Base-by-base conservation (phyloP, 2,797 vertebrate species). In the Pangasius krempfi region DNA sequence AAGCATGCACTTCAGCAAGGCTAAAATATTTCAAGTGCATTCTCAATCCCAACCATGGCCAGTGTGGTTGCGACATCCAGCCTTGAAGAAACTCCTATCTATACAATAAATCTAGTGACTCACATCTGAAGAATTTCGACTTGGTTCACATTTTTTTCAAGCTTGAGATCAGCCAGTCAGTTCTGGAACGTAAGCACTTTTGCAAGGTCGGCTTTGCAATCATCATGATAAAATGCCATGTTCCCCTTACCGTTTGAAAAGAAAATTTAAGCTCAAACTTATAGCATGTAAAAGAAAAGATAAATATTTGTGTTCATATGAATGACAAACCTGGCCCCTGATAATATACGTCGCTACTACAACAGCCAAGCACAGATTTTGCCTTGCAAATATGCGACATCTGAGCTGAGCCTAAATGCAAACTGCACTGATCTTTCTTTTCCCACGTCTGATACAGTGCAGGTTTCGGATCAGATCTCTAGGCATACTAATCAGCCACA, bases 21-120 rank as follows among this genome's bases (percentile, higher is more conserved):
- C 16, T 9, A 50, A 62, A 88, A 50, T 56, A 54, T 85, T 90
- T 47, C 70, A 78, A 78, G 56, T 75, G 9, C 3, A 20, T 22
- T 60, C 64, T 52, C 64, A 22, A 25, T 47, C 64, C 79, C 85
- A 76, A 18, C 64, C 47, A 25, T 12, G 44, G 56, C 18, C 79
- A 85, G 37, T 13, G 3, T 25, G 73, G 60, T 68, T 47, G 9
- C 5, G 52, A 80, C 47, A 56, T 62, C 54, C 86, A 79, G 81
- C 68, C 75, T 82, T 33, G 56, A 62, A 62, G 13, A 86, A 75
- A 72, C 44, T 47, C 54, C 56, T 54, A 58, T 14, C 20, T 4
- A 3, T 20, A 50, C 81, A 79, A 72, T 62, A 79, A 72, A 89
- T 68, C 80, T 33, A 44, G 47, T 87, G 89, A 89, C 52, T 89